Evolutionary conservation across 2,888 invertebrate species (phyloP), one percentile per base, ranked within the genome.

Genomic region (Nemapogon koenigi): DNA sequence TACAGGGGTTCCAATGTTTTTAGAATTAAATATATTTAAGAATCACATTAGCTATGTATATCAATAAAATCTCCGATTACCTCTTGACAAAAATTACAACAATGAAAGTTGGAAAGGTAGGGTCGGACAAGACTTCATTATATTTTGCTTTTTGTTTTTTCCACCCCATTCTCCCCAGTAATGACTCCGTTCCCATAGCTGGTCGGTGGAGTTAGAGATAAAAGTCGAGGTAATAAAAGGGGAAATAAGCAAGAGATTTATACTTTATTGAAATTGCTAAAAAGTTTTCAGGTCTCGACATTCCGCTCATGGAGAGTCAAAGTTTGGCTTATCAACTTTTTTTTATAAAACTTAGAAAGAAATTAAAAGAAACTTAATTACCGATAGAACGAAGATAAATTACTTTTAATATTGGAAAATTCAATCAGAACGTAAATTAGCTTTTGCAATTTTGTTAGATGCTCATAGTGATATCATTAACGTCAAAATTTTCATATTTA

Each of bases 121-220:
- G 55, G 50, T 52, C 55, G 53, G 51, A 42, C 43, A 55, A 49
- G 53, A 66, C 59, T 67, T 63, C 62, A 63, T 70, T 68, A 66
- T 54, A 55, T 61, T 62, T 66, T 62, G 60, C 54, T 57, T 52
- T 55, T 53, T 55, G 38, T 43, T 36, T 25, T 32, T 40, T 46
- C 50, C 52, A 52, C 56, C 55, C 53, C 33, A 18, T 19, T 11
- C 33, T 19, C 49, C 55, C 55, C 51, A 43, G 50, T 53, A 63
- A 65, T 66, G 58, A 62, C 56, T 59, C 25, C 37, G 29, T 40
- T 39, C 41, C 35, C 29, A 38, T 52, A 65, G 61, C 35, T 16
- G 58, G 59, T 59, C 61, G 57, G 57, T 46, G 44, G 54, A 62
- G 62, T 62, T 60, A 63, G 57, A 65, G 62, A 64, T 60, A 62